phyloP scores from a whole-genome alignment of 2,797 vertebrate species.

The Pelobates cultripes region DNA sequence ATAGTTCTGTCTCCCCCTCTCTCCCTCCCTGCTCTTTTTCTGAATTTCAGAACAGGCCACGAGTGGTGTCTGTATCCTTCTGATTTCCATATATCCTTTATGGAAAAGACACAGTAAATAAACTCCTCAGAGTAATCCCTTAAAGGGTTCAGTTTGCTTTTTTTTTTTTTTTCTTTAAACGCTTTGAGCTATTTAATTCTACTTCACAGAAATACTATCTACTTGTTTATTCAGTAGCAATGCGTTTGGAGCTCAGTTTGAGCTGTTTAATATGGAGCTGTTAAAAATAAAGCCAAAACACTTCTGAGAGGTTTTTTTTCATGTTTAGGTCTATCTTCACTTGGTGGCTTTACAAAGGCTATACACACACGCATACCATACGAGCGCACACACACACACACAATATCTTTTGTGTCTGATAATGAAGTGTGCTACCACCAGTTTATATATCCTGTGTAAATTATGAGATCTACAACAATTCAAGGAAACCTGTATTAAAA shows the following conservation, averaged over 20 bases:
- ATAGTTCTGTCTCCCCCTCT: slow-evolving; percentile 80
- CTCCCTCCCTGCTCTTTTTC: slow-evolving; percentile 74
- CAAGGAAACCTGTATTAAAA: no score
- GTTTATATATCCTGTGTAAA: no score
- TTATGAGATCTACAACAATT: no score
- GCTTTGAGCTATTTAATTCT: slow-evolving; percentile 97
- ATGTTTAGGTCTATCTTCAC: slow-evolving; percentile 70
- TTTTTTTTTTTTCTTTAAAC: slow-evolving; percentile 69
- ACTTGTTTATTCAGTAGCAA: slow-evolving; percentile 88
- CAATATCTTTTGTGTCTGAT: not conserved
- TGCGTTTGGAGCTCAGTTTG: slow-evolving; percentile 76
- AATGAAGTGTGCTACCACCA: no score
- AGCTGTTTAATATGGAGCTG: slow-evolving; percentile 85
- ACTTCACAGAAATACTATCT: slow-evolving; percentile 90
- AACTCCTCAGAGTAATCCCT: slow-evolving; percentile 96
- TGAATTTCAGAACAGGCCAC: slow-evolving; percentile 98
- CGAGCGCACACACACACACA: not conserved
- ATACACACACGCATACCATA: slow-evolving; percentile 29
- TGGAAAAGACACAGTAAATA: slow-evolving; percentile 94
- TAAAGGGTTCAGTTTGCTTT: slow-evolving; percentile 85
- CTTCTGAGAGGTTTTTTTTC: slow-evolving; percentile 77
- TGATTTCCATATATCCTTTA: slow-evolving; percentile 98
- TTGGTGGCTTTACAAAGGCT: slow-evolving; percentile 56
- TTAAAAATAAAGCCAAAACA: slow-evolving; percentile 67
- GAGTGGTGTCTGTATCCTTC: slow-evolving; percentile 92